These are phyloP conservation scores for Pantherophis vulpinus DNA, from an alignment of 2,797 vertebrate species.

Conservation along the genomic window DNA sequence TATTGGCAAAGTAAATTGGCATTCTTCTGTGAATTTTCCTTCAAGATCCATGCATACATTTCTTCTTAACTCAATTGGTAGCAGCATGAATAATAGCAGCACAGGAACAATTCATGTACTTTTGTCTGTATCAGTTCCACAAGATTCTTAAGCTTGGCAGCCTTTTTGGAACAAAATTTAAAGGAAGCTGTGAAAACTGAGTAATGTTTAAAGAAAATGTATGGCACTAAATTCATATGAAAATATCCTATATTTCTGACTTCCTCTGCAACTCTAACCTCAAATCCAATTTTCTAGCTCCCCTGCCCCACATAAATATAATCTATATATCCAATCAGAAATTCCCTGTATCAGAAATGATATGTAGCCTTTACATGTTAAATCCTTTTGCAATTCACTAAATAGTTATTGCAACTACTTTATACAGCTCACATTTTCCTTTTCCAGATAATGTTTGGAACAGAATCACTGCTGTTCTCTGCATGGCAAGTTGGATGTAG, in stretches of 20 bases:
- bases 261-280: not conserved
- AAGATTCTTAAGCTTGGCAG: not conserved
- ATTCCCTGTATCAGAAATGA: not conserved
- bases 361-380: not conserved
- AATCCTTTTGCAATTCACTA: not conserved
- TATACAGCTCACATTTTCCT: constrained; percentile 38
- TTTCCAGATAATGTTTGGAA: constrained; percentile 22
- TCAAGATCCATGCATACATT: not conserved
- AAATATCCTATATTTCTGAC: not conserved
- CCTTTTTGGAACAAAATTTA: not conserved
- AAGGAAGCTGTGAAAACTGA: not conserved
- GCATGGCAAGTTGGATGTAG: constrained; percentile 8
- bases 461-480: not conserved
- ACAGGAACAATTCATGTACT: not conserved
- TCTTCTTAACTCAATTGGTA: not conserved
- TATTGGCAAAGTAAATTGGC: not conserved
- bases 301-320: not conserved
- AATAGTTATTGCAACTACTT: constrained; percentile 33
- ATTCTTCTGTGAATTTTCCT: not conserved
- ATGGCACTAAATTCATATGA: not conserved
- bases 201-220: not conserved
- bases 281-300: not conserved
- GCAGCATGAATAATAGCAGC: not conserved
- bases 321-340: not conserved
- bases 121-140: not conserved